phyloP scores from a whole-genome alignment of 2,888 invertebrate species.

The Aspidiotus destructor region DNA sequence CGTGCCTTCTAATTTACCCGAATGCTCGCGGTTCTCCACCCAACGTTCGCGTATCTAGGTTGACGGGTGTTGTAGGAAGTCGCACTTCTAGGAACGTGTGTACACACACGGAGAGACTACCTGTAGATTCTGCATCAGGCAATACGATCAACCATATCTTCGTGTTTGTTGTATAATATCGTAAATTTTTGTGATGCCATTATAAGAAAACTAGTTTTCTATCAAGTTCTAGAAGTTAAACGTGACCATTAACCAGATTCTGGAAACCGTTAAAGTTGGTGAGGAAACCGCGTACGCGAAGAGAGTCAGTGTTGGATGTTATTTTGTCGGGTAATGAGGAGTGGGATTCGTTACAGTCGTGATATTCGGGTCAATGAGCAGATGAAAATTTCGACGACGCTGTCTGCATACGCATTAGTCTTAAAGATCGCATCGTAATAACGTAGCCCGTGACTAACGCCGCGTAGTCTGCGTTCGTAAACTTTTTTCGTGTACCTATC shows the following conservation, averaged over 20 bases:
- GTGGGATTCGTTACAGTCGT: not conserved
- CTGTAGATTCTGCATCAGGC: no score
- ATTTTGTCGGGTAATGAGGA: not conserved
- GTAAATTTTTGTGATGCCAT: not conserved
- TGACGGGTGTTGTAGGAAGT: no score
- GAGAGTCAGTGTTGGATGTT: no score
- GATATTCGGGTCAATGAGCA: slow-evolving; percentile 2
- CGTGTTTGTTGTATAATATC: not conserved
- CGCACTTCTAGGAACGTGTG: no score
- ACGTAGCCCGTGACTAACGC: no score
- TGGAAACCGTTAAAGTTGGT: slow-evolving; percentile 1
- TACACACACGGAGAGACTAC: no score
- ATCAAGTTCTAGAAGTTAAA: not conserved
- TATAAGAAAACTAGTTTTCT: slow-evolving; percentile 2
- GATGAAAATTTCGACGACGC: not conserved
- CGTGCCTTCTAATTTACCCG: no score
- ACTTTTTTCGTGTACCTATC: no score
- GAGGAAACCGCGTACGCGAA: not conserved
- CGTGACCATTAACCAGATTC: slow-evolving; percentile 2
- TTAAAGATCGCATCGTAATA: no score
- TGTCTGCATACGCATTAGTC: not conserved
- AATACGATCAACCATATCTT: not conserved
- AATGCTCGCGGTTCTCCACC: no score
- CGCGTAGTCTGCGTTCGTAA: no score
- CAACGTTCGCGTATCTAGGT: no score